Percentiles rank a stretch among this genome's conserved stretches.
These are phyloP conservation scores for Piscicola geometra DNA, from an alignment of 2,888 invertebrate species.

Conservation along the genomic window DNA sequence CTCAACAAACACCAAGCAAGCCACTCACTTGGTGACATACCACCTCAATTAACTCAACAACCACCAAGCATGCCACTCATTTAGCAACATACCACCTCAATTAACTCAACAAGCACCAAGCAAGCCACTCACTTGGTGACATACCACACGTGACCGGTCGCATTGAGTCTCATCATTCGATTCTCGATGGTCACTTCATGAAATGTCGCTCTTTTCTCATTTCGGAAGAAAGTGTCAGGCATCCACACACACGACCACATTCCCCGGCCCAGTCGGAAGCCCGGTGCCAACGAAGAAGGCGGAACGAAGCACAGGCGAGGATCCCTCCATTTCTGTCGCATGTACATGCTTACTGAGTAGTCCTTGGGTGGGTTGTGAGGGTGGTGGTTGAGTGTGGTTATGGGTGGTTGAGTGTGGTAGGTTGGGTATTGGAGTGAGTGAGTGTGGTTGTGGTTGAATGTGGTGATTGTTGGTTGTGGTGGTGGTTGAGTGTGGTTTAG, in stretches of 20 bases:
- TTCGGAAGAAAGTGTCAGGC: conserved; percentile 40
- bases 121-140: conserved; percentile 42
- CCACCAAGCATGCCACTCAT: too few relatives aligned
- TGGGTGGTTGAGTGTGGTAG: background rate
- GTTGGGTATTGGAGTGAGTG: background rate
- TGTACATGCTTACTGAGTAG: too few relatives aligned
- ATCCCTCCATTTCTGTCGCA: too few relatives aligned
- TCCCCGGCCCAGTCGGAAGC: conserved; percentile 1
- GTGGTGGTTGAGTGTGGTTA: background rate
- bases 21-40: too few relatives aligned
- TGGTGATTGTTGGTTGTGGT: background rate
- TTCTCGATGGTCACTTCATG: conserved; percentile 39
- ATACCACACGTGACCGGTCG: conserved; percentile 39
- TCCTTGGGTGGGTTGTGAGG: background rate
- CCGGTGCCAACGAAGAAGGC: too few relatives aligned
- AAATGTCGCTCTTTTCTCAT: conserved; percentile 39
- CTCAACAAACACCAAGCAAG: too few relatives aligned
- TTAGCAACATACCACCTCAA: too few relatives aligned
- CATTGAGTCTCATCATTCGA: conserved; percentile 37
- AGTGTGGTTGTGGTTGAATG: too few relatives aligned
- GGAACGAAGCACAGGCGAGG: too few relatives aligned
- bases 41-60: too few relatives aligned
- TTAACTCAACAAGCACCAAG: too few relatives aligned
- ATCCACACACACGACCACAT: conserved; percentile 36
- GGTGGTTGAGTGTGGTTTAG: background rate